Evolutionary conservation across 2,888 invertebrate species (phyloP).

Genomic region (Mimachlamys varia): DNA sequence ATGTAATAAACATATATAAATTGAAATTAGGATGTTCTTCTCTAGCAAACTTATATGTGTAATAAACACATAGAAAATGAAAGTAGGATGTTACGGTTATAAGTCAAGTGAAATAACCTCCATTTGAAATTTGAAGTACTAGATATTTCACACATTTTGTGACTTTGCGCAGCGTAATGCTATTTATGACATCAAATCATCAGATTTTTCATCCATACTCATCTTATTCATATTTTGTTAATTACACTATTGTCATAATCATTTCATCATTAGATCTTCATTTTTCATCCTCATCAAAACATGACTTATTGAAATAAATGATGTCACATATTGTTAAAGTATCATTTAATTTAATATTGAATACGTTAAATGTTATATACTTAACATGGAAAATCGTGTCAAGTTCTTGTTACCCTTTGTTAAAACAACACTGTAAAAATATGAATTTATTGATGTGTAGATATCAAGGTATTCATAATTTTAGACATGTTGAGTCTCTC

Average conservation of each 20-base stretch:
- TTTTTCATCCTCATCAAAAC: not conserved
- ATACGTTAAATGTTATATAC: not conserved
- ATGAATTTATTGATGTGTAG: slow-evolving; percentile 34
- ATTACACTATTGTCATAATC: not conserved
- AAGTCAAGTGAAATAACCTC: not conserved
- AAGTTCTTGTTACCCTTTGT: slow-evolving; percentile 32
- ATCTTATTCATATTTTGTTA: not conserved
- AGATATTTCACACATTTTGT: not conserved
- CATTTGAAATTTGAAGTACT: not conserved
- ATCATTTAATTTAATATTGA: slow-evolving; percentile 13
- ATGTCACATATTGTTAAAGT: not conserved
- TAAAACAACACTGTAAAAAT: slow-evolving; percentile 28
- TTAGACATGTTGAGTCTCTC: slow-evolving; percentile 47
- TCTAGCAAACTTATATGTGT: slow-evolving; percentile 2
- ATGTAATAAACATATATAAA: not conserved
- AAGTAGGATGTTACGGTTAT: not conserved
- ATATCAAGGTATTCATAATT: slow-evolving; percentile 32
- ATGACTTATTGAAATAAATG: not conserved
- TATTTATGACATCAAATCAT: slow-evolving; percentile 12
- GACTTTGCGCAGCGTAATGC: not conserved
- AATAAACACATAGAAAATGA: not conserved
- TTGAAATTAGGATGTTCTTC: not conserved
- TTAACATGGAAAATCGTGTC: not conserved
- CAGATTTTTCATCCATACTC: not conserved
- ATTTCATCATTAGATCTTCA: not conserved